A percentile compares a stretch with the other conserved stretches of the same genome.
phyloP scores from a whole-genome alignment of 2,888 invertebrate genomes.

The Calliopum simillimum region DNA sequence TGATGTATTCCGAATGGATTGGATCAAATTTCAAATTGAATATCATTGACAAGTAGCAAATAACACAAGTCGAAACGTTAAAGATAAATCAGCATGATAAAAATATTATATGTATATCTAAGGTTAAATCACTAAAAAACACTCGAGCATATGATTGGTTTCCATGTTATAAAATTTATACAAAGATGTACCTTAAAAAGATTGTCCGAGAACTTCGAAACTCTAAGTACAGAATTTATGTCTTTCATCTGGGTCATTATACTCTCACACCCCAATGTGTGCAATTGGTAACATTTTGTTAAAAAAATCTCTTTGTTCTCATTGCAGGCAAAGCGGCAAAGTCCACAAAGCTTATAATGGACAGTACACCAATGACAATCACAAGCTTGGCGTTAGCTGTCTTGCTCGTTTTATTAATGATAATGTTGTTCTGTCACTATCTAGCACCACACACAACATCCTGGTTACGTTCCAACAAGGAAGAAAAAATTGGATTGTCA shows the following conservation, averaged over 20 bases:
- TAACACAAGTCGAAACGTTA: too few species aligned
- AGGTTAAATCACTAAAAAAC: too few species aligned
- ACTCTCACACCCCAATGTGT: neutral
- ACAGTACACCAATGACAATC: slow-evolving; percentile 51
- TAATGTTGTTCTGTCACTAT: slow-evolving; percentile 63
- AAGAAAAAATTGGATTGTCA: slow-evolving; percentile 67
- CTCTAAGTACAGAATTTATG: too few species aligned
- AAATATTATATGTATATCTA: too few species aligned
- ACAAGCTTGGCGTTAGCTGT: slow-evolving; percentile 60
- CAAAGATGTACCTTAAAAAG: too few species aligned
- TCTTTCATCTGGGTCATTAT: too few species aligned
- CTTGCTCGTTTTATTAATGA: slow-evolving; percentile 60
- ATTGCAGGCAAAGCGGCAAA: slow-evolving; percentile 2
- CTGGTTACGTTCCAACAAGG: slow-evolving; percentile 66
- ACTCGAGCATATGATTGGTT: too few species aligned
- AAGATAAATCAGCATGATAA: too few species aligned
- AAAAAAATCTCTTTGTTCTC: too few species aligned
- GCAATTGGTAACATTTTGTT: neutral
- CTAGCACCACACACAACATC: slow-evolving; percentile 63
- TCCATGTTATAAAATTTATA: too few species aligned
- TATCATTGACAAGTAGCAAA: slow-evolving; percentile 53
- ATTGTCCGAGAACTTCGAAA: too few species aligned
- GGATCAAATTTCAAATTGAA: slow-evolving; percentile 61
- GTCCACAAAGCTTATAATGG: slow-evolving; percentile 51
- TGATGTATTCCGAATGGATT: slow-evolving; percentile 54